A percentile compares a stretch with the other conserved stretches of the same genome.
Evolutionary conservation across 2,888 invertebrate genomes (phyloP).

Genomic region (Sympetrum striolatum): DNA sequence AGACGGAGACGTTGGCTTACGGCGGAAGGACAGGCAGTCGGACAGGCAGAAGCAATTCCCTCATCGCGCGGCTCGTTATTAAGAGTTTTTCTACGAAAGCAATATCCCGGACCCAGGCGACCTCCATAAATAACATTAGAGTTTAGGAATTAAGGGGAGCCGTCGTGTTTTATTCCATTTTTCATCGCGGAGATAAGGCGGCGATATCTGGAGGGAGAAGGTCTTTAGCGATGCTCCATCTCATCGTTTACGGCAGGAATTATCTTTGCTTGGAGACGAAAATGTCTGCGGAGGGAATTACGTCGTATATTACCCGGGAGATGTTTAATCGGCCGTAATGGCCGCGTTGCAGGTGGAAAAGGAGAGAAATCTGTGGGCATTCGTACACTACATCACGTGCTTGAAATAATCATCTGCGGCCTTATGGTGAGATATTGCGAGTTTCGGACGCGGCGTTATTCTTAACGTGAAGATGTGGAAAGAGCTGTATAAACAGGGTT

Average conservation of each 20-base stretch:
- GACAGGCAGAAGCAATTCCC: background rate
- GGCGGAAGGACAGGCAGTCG: background rate
- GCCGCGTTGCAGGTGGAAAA: no score
- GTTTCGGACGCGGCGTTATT: no score
- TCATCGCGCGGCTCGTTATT: background rate
- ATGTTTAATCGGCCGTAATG: no score
- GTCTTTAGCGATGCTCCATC: background rate
- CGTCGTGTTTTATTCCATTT: background rate
- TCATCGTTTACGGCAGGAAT: background rate
- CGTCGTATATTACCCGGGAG: no score
- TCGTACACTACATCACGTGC: no score
- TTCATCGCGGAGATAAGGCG: background rate
- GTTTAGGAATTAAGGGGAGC: background rate
- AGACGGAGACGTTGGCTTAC: background rate
- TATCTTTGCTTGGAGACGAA: background rate
- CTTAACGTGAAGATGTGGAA: no score
- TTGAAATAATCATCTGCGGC: no score
- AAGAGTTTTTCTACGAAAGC: background rate
- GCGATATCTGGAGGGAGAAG: background rate
- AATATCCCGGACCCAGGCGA: background rate
- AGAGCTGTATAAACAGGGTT: no score
- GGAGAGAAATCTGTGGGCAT: no score
- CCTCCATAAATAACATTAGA: background rate
- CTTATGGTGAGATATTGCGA: no score
- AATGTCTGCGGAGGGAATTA: background rate